Conservation (phyloP, 92 coral and sea anemone genomes). For the Scolanthus callimorphus region DNA sequence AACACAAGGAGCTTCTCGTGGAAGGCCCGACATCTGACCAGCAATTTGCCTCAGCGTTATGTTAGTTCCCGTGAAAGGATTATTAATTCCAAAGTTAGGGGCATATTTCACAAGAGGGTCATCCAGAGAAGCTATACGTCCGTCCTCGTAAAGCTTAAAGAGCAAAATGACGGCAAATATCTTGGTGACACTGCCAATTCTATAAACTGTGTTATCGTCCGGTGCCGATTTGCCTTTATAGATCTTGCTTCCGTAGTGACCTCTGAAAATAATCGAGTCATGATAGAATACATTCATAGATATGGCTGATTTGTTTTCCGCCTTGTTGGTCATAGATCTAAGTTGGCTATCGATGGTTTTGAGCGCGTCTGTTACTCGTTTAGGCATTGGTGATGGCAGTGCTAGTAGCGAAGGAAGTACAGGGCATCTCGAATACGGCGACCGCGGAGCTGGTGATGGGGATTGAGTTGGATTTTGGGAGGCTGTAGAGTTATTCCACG, state of each 20-base stretch:
- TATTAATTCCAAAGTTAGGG: slow-evolving; percentile 27
- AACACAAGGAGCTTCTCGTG: slow-evolving; percentile 60
- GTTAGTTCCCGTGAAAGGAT: slow-evolving; percentile 12
- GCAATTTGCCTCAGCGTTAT: slow-evolving; percentile 45
- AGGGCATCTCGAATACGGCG: slow-evolving; percentile 8
- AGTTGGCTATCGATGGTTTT: slow-evolving; percentile 22
- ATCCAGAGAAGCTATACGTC: slow-evolving; percentile 37
- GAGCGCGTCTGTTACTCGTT: slow-evolving; percentile 6
- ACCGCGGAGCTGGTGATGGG: not conserved
- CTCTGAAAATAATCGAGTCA: slow-evolving; percentile 17
- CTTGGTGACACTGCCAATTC: slow-evolving; percentile 48
- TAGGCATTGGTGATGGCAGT: slow-evolving; percentile 18
- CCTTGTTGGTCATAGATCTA: slow-evolving; percentile 19
- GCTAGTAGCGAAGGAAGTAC: slow-evolving; percentile 10
- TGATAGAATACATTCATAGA: slow-evolving; percentile 26
- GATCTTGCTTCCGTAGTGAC: slow-evolving; percentile 42
- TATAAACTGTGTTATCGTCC: slow-evolving; percentile 34
- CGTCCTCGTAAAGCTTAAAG: slow-evolving; percentile 38
- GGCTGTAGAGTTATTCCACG: not conserved
- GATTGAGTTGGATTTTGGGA: not conserved
- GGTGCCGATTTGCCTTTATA: slow-evolving; percentile 23
- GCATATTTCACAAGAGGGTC: slow-evolving; percentile 38
- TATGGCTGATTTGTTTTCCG: slow-evolving; percentile 23
- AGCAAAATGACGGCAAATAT: slow-evolving; percentile 33
- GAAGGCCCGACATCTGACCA: slow-evolving; percentile 52